phyloP scores from a whole-genome alignment of 2,888 invertebrate species.

The Eupeodes luniger region DNA sequence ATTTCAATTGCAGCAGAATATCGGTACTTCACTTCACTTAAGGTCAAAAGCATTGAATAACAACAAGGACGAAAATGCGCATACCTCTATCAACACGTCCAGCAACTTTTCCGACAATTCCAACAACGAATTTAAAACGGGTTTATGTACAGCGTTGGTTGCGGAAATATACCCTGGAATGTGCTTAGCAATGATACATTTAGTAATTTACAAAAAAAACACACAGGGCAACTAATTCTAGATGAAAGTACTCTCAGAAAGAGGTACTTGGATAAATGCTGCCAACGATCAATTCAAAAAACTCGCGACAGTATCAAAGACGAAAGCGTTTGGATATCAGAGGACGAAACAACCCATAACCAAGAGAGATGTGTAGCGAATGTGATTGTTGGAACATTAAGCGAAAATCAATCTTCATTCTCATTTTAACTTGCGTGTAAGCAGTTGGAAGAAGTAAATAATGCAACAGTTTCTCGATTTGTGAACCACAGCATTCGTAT shows the following conservation, averaged over 20 bases:
- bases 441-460: no score
- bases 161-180: constrained; percentile 56
- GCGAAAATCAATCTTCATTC: no score
- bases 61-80: constrained; percentile 44
- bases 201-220: background rate
- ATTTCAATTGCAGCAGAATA: constrained; percentile 45
- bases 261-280: constrained; percentile 67
- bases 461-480: no score
- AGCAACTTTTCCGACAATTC: constrained; percentile 42
- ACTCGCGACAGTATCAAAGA: constrained; percentile 55
- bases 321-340: constrained; percentile 60
- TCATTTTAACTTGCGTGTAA: no score
- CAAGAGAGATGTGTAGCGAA: constrained; percentile 54
- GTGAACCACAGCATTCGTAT: no score
- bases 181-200: constrained; percentile 17
- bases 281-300: constrained; percentile 56
- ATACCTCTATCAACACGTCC: constrained; percentile 43
- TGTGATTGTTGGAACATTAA: no score
- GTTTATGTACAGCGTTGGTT: constrained; percentile 55
- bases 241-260: constrained; percentile 65
- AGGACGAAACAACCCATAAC: constrained; percentile 61
- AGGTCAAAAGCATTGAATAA: constrained; percentile 41
- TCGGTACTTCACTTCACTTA: constrained; percentile 44
- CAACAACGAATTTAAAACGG: constrained; percentile 44
- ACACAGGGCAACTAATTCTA: constrained; percentile 50